Conservation (phyloP, 2,888 invertebrate genomes). For the Ennomos fuscantarius region DNA sequence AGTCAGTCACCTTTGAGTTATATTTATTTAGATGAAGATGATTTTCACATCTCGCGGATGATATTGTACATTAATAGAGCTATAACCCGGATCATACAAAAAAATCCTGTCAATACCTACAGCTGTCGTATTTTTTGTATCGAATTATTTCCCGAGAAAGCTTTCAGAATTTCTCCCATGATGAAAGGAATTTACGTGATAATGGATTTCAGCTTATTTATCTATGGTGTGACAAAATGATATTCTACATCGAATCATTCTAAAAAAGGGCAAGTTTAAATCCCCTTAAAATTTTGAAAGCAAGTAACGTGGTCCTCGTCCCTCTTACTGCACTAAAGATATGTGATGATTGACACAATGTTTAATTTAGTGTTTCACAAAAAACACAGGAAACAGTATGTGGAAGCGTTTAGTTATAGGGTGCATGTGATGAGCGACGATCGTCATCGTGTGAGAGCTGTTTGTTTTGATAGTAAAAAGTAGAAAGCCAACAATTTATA, state of each 20-base stretch:
- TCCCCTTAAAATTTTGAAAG: background rate
- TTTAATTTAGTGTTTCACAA: constrained; percentile 43
- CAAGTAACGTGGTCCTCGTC: background rate
- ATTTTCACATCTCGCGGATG: too few relatives aligned
- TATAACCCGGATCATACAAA: too few relatives aligned
- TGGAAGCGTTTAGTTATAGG: constrained; percentile 4
- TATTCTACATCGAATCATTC: background rate
- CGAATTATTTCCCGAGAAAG: too few relatives aligned
- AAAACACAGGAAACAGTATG: constrained; percentile 25
- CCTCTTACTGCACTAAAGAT: constrained; percentile 15
- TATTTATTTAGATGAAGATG: too few relatives aligned
- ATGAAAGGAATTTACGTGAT: too few relatives aligned
- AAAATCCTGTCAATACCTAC: too few relatives aligned
- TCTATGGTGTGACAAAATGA: too few relatives aligned
- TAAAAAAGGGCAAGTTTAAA: constrained; percentile 2
- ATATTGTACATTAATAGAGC: too few relatives aligned
- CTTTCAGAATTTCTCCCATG: too few relatives aligned
- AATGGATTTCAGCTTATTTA: too few relatives aligned
- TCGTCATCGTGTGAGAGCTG: constrained; percentile 7
- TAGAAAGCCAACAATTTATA: background rate
- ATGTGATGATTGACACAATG: constrained; percentile 58
- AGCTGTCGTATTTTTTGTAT: too few relatives aligned
- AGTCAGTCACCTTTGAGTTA: too few relatives aligned
- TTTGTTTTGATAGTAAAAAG: constrained; percentile 4
- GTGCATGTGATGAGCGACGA: constrained; percentile 2